Percentiles rank a stretch among this genome's conserved stretches.
phyloP scores from a whole-genome alignment of 2,888 invertebrate species.

The Mimachlamys varia region DNA sequence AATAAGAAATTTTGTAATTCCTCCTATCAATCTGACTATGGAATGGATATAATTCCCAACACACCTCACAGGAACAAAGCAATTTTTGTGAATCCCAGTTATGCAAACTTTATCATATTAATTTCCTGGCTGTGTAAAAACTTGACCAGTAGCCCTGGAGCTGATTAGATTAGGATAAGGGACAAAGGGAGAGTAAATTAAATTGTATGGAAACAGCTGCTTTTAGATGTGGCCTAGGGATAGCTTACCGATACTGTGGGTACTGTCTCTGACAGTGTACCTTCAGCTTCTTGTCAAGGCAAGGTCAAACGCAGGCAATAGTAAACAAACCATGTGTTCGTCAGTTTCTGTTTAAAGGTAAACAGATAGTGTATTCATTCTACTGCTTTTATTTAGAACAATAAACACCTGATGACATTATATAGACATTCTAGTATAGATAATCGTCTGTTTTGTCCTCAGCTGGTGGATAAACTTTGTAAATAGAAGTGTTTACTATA shows the following conservation, averaged over 20 bases:
- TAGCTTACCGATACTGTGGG: not conserved
- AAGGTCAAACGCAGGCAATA: no score
- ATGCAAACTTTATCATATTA: conserved; percentile 16
- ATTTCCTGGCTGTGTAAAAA: conserved; percentile 12
- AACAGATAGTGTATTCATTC: no score
- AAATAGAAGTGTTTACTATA: no score
- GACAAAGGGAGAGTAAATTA: conserved; percentile 23
- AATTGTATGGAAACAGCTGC: conserved; percentile 28
- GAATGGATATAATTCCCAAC: not conserved
- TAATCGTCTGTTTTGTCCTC: no score
- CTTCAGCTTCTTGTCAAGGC: no score
- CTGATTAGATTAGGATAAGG: conserved; percentile 28
- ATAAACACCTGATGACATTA: no score
- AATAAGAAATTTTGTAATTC: conserved; percentile 21
- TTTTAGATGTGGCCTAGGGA: not conserved
- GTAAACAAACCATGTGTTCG: no score
- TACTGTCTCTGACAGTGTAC: no score
- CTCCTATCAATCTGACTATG: not conserved
- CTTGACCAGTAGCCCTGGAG: not conserved
- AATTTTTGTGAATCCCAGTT: conserved; percentile 22
- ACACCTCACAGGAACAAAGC: conserved; percentile 11
- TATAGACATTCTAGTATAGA: no score
- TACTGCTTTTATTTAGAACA: no score
- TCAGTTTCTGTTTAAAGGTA: no score
- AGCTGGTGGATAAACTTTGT: no score